A percentile compares a stretch with the other conserved stretches of the same genome.
These are phyloP conservation scores for Thryonomys swinderianus DNA, from an alignment of 2,113 vertebrate species.

Conservation along the genomic window DNA sequence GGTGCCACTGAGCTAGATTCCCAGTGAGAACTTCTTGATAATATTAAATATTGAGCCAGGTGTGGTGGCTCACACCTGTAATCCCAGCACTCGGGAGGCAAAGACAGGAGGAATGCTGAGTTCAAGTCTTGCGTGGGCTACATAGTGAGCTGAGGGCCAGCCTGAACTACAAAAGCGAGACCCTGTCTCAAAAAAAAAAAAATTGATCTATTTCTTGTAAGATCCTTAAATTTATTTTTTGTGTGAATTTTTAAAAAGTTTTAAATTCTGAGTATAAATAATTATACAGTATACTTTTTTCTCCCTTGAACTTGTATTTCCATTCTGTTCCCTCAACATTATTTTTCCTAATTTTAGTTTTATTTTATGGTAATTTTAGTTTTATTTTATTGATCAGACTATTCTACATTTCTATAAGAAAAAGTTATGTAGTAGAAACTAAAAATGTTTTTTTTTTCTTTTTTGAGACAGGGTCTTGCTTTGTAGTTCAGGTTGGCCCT, in stretches of 20 bases:
- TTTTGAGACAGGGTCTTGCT: too few species aligned
- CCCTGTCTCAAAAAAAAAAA: too few species aligned
- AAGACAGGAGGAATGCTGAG: too few species aligned
- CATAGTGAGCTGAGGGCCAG: too few species aligned
- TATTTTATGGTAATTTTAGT: conserved; percentile 42
- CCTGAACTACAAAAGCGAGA: too few species aligned
- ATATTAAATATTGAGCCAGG: conserved; percentile 8
- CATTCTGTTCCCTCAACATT: not conserved
- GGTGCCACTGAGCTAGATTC: too few species aligned
- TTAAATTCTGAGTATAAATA: not conserved
- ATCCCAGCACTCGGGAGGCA: too few species aligned
- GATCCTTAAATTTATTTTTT: conserved; percentile 6
- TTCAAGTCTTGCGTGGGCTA: too few species aligned
- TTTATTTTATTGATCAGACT: not conserved
- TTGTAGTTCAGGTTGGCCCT: too few species aligned
- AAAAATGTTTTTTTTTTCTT: too few species aligned
- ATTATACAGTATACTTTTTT: not conserved
- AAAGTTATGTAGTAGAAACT: not conserved
- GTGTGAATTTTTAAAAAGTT: not conserved
- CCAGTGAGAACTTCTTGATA: not conserved
- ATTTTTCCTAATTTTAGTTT: conserved; percentile 36
- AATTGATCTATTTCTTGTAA: not conserved
- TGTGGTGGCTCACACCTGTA: too few species aligned
- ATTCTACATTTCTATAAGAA: not conserved
- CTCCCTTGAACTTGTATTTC: not conserved